Conservation (phyloP, 2,113 vertebrate genomes). For the Hemichromis elongatus region DNA sequence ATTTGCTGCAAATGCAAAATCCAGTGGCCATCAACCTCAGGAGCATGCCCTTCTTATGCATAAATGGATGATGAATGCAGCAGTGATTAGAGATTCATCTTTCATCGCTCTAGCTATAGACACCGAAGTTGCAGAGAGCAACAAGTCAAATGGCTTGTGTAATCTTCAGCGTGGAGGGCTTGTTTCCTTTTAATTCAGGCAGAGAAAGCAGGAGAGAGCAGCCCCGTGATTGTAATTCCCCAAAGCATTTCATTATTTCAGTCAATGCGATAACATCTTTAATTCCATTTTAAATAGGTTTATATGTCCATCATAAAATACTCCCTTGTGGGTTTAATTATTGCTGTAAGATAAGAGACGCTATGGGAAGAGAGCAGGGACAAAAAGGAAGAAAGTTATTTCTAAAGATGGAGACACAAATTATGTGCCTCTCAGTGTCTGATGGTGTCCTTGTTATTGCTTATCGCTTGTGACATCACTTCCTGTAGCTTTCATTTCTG, state of each 20-base stretch:
- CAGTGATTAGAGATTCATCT: constrained; percentile 16
- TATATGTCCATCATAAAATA: constrained; percentile 72
- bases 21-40: not conserved
- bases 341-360: constrained; percentile 57
- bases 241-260: constrained; percentile 69
- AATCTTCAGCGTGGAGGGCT: constrained; percentile 37
- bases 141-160: constrained; percentile 53
- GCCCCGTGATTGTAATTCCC: constrained; percentile 46
- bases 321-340: constrained; percentile 72
- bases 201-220: constrained; percentile 12
- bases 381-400: constrained; percentile 58
- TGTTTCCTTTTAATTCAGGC: constrained; percentile 57
- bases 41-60: not conserved
- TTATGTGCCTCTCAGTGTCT: constrained; percentile 50
- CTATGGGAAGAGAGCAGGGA: constrained; percentile 59
- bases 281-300: constrained; percentile 74
- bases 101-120: not conserved
- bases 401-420: constrained; percentile 60
- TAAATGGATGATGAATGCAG: not conserved
- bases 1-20: constrained; percentile 2
- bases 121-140: constrained; percentile 37
- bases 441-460: constrained; percentile 57
- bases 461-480: constrained; percentile 68
- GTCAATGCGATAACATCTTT: constrained; percentile 67
- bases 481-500: constrained; percentile 59